Evolutionary conservation across 2,113 vertebrate genomes (phyloP).

Genomic region (Tor tambroides): DNA sequence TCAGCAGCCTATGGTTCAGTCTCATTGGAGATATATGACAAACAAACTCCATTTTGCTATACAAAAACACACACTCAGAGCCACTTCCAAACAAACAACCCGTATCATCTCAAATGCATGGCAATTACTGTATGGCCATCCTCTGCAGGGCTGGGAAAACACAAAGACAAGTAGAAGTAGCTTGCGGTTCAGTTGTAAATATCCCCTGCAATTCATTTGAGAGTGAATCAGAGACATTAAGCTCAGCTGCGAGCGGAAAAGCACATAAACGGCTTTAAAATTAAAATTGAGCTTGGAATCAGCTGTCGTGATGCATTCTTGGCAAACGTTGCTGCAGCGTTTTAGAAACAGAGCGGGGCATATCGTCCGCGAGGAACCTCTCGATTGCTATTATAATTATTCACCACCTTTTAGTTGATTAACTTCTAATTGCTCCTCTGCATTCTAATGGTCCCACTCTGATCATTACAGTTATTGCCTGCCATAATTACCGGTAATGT

Average conservation of each 20-base stretch:
- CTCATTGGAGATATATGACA: conserved; percentile 49
- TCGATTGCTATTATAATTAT: conserved; percentile 94
- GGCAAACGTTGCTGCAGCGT: conserved; percentile 39
- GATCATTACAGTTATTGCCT: conserved; percentile 98
- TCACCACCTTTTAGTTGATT: conserved; percentile 99
- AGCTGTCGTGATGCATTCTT: conserved; percentile 40
- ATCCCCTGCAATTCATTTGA: conserved; percentile 48
- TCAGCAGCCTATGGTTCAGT: conserved; percentile 48
- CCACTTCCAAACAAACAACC: conserved; percentile 24
- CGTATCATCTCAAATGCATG: conserved; percentile 36
- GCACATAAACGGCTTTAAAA: conserved; percentile 56
- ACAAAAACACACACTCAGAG: conserved; percentile 44
- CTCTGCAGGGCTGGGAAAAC: conserved; percentile 19
- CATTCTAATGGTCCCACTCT: conserved; percentile 93
- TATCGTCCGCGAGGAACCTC: conserved; percentile 72
- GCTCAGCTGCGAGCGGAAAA: conserved; percentile 42
- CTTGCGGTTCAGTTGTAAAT: conserved; percentile 34
- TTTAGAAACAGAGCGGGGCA: conserved; percentile 47
- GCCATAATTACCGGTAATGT: conserved; percentile 99
- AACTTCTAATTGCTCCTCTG: conserved; percentile 99
- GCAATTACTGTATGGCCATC: conserved; percentile 34
- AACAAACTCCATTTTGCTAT: conserved; percentile 46
- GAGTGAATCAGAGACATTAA: conserved; percentile 47
- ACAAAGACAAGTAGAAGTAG: conserved; percentile 27
- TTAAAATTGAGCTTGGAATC: conserved; percentile 56